Evolutionary conservation across 2,797 vertebrate species (phyloP), one percentile per base, ranked within the genome.

Genomic region (Gobionotothen gibberifrons): DNA sequence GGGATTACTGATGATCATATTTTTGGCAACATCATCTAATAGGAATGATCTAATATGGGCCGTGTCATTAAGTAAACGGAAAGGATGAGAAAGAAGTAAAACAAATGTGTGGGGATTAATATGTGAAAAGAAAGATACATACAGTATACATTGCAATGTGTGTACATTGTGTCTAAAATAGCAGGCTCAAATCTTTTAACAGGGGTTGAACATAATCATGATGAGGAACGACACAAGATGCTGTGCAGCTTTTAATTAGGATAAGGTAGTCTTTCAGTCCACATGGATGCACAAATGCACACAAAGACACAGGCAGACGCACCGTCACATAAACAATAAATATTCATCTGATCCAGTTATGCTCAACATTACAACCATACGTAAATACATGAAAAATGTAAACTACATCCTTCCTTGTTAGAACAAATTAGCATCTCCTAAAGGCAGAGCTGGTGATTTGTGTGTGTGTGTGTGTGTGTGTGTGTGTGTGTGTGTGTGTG

Each of bases 21-120:
- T 87, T 88, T 89, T 79, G 86, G 87, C 57, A 81, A 72, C 76
- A 59, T 76, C 12, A 75, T 87, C 87, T 83, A 61, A 79, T 55
- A 84, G 78, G 72, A 79, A 89, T 90, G 69, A 85, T 83, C 79
- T 78, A 74, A 85, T 82, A 76, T 65, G 51, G 54, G 59, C 69
- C 52, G 44, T 83, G 72, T 67, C 64, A 72, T 75, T 89, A 84
- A 76, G 60, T 54, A 69, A 78, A 59, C 0, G 3, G 78, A 65
- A 59, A 68, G 81, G 65, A 70, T 62, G 61, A 78, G 32, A 60
- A 21, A 48, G 60, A 80, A 83, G 44, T 43, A 66, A 65, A 69
- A 61, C 21, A 44, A 19, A 42, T 63, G 14, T 75, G 14, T 73
- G 32, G 67, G 57, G 52, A 52, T 73, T 47, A 26, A 21, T 59